Percentiles rank a stretch among this genome's conserved stretches.
Evolutionary conservation across 2,797 vertebrate species (phyloP).

Genomic region (Hypotaenidia okinawae): DNA sequence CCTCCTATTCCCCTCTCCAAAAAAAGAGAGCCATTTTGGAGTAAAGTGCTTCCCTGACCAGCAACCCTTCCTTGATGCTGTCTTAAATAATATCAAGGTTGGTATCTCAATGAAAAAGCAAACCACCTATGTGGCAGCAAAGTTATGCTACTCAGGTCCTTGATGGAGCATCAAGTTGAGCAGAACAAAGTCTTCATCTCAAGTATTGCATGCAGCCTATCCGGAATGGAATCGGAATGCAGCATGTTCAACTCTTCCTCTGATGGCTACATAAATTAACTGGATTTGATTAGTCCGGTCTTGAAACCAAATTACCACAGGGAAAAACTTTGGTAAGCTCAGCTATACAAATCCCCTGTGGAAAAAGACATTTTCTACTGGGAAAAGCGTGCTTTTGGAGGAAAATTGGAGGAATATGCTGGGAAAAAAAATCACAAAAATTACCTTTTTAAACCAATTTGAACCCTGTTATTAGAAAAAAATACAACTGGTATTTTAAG

Average conservation of each 20-base stretch:
- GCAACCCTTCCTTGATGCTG: accelerated
- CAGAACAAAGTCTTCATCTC: not conserved
- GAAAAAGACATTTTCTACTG: not conserved
- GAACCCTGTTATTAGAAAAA: not conserved
- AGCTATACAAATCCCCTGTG: not conserved
- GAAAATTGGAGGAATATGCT: not conserved
- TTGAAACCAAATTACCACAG: not conserved
- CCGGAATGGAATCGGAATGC: not conserved
- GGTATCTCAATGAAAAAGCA: not conserved
- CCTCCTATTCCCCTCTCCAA: not conserved
- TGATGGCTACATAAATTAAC: not conserved
- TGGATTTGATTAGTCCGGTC: not conserved
- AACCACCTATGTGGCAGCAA: not conserved
- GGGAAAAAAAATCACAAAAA: not conserved
- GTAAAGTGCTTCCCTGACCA: not conserved
- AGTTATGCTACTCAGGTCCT: not conserved
- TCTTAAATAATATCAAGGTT: not conserved
- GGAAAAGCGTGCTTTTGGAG: not conserved
- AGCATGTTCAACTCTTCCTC: not conserved
- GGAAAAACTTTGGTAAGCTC: not conserved
- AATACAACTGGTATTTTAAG: not conserved
- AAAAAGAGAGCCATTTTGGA: not conserved
- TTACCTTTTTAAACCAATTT: not conserved
- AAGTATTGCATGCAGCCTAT: not conserved
- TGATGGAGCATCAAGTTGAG: not conserved